Evolutionary conservation across 2,797 vertebrate species (phyloP).

Genomic region (Catharus ustulatus): DNA sequence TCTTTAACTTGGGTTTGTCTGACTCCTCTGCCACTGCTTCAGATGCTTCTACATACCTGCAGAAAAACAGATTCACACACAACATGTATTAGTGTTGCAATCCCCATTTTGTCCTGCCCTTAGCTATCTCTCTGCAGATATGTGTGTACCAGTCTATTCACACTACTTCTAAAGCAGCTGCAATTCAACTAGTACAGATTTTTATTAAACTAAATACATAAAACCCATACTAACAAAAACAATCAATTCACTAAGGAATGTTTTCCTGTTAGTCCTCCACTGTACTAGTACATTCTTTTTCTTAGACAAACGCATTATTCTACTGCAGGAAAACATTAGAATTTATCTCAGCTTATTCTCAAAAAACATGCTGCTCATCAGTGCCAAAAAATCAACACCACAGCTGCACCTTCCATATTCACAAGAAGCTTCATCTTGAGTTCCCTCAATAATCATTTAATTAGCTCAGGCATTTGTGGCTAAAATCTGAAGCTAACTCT

Average conservation of each 20-base stretch:
- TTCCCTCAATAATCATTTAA: not conserved
- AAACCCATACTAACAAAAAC: not conserved
- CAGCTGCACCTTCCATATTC: fast-evolving
- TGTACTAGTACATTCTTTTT: not conserved
- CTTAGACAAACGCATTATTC: not conserved
- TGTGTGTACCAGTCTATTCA: not conserved
- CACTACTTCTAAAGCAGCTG: not conserved
- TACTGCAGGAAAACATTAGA: not conserved
- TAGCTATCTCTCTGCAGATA: not conserved
- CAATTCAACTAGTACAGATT: not conserved
- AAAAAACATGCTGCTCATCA: not conserved
- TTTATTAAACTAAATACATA: not conserved
- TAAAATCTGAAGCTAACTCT: not conserved
- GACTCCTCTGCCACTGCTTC: slow-evolving; percentile 78
- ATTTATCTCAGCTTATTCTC: not conserved
- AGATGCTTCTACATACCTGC: slow-evolving; percentile 89
- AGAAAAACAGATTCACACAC: slow-evolving; percentile 2
- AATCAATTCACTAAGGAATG: not conserved
- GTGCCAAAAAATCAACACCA: not conserved
- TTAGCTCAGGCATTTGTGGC: not conserved
- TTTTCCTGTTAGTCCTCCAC: not conserved
- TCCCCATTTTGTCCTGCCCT: not conserved
- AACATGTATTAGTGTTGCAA: not conserved
- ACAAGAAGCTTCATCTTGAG: not conserved
- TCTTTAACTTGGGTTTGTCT: slow-evolving; percentile 80